A percentile compares a stretch with the other conserved stretches of the same genome.
Evolutionary conservation across 2,113 vertebrate genomes (phyloP).

Genomic region (Gobius niger): DNA sequence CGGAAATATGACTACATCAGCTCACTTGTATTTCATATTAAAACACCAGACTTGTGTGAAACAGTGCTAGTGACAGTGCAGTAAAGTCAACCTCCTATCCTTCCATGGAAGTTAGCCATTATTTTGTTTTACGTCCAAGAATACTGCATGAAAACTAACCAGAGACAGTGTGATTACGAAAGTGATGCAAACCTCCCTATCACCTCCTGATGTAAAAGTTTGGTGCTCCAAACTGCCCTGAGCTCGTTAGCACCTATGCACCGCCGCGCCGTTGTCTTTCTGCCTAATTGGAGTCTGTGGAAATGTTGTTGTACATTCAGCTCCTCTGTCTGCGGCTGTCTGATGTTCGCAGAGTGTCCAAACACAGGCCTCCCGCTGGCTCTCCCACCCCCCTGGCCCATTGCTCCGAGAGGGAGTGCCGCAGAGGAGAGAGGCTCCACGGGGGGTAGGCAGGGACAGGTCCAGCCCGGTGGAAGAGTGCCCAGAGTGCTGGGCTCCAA

Average conservation of each 20-base stretch:
- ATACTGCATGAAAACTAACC: not conserved
- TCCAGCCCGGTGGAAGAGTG: not conserved
- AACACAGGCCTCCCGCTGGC: conserved; percentile 1
- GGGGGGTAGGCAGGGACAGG: conserved; percentile 3
- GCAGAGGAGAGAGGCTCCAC: conserved; percentile 4
- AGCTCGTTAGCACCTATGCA: not conserved
- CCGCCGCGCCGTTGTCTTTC: not conserved
- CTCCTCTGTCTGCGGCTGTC: not conserved
- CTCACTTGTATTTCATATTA: no score
- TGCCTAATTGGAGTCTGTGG: not conserved
- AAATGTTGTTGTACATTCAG: not conserved
- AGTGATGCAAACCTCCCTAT: not conserved
- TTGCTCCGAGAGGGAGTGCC: not conserved
- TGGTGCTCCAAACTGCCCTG: not conserved
- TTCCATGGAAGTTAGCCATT: no score
- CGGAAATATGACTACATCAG: no score
- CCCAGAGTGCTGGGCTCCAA: not conserved
- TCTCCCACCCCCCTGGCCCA: not conserved
- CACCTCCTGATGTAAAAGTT: not conserved
- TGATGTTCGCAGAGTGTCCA: not conserved
- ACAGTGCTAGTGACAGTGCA: no score
- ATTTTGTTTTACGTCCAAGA: not conserved
- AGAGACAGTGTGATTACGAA: not conserved
- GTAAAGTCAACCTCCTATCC: no score
- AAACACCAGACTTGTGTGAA: no score